Percentiles rank a stretch among this genome's conserved stretches.
These are phyloP conservation scores for Maconellicoccus hirsutus DNA, from an alignment of 1,140 invertebrate genomes.

Conservation along the genomic window DNA sequence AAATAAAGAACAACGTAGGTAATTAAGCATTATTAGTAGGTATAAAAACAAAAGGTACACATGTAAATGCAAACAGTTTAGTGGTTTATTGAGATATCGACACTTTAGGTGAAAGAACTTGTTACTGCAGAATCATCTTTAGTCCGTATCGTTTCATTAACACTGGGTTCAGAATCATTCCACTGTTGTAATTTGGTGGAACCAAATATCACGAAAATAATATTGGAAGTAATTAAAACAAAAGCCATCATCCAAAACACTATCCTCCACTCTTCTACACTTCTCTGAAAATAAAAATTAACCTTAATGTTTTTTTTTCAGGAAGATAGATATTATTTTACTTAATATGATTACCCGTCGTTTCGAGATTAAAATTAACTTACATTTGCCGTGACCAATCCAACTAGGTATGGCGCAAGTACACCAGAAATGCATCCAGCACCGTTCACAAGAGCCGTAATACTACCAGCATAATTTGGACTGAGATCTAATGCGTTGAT, in stretches of 20 bases:
- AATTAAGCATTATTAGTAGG: too few relatives aligned
- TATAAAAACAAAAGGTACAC: too few relatives aligned
- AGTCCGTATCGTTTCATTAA: too few relatives aligned
- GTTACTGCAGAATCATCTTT: too few relatives aligned
- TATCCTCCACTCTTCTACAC: constrained; percentile 17
- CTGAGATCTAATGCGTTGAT: constrained; percentile 67
- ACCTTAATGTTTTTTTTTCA: neutral
- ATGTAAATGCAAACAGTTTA: too few relatives aligned
- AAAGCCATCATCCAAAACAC: constrained; percentile 12
- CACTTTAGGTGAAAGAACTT: too few relatives aligned
- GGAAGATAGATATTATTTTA: neutral
- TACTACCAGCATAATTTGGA: constrained; percentile 59
- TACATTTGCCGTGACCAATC: constrained; percentile 35
- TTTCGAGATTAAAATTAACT: constrained; percentile 35
- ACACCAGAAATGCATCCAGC: constrained; percentile 59
- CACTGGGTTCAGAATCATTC: constrained; percentile 15
- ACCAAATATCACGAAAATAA: neutral
- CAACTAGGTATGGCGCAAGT: constrained; percentile 39
- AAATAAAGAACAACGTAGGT: too few relatives aligned
- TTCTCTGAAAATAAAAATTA: constrained; percentile 20
- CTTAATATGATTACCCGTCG: too few relatives aligned
- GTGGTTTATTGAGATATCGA: too few relatives aligned
- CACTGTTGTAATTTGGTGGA: neutral
- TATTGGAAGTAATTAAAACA: neutral
- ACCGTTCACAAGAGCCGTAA: constrained; percentile 69